Percentiles rank a stretch among this genome's conserved stretches.
Evolutionary conservation across 2,888 invertebrate genomes (phyloP).

Genomic region (Alsophila aescularia): DNA sequence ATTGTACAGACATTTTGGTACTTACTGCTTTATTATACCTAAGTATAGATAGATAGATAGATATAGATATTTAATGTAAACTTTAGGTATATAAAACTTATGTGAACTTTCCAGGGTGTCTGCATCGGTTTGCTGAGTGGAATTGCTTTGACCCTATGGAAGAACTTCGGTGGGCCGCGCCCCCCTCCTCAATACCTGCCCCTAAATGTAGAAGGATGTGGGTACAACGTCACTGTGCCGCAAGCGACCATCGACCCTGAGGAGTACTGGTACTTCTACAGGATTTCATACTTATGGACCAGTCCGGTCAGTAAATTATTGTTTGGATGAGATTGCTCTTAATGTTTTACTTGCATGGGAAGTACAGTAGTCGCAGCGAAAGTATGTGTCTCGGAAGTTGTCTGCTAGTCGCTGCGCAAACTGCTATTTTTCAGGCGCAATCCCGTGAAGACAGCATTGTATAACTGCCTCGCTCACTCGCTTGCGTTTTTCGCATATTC

Average conservation of each 20-base stretch:
- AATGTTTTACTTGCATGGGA: too few relatives aligned
- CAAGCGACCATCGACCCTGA: conserved; percentile 36
- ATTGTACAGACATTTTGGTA: too few relatives aligned
- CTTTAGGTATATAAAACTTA: background rate
- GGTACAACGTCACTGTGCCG: conserved; percentile 55
- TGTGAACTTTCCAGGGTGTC: conserved; percentile 84
- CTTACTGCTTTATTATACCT: too few relatives aligned
- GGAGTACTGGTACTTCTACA: conserved; percentile 86
- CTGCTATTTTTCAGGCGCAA: too few relatives aligned
- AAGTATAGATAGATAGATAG: too few relatives aligned
- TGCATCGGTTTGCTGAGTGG: conserved; percentile 86
- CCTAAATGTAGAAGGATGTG: conserved; percentile 85
- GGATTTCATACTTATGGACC: conserved; percentile 90
- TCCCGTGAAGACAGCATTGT: too few relatives aligned
- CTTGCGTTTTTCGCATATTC: too few relatives aligned
- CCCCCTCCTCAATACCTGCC: conserved; percentile 84
- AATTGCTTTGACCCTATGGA: conserved; percentile 89
- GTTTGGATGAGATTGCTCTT: too few relatives aligned
- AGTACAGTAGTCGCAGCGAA: too few relatives aligned
- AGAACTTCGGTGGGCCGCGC: conserved; percentile 92
- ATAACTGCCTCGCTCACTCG: too few relatives aligned
- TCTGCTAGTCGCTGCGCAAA: too few relatives aligned
- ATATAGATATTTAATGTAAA: background rate
- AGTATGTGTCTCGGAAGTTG: too few relatives aligned
- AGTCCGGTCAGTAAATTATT: conserved; percentile 68